Percentiles rank a stretch among this genome's conserved stretches.
Evolutionary conservation across 2,888 invertebrate genomes (phyloP).

Genomic region (Lasioglossum leucozonium): DNA sequence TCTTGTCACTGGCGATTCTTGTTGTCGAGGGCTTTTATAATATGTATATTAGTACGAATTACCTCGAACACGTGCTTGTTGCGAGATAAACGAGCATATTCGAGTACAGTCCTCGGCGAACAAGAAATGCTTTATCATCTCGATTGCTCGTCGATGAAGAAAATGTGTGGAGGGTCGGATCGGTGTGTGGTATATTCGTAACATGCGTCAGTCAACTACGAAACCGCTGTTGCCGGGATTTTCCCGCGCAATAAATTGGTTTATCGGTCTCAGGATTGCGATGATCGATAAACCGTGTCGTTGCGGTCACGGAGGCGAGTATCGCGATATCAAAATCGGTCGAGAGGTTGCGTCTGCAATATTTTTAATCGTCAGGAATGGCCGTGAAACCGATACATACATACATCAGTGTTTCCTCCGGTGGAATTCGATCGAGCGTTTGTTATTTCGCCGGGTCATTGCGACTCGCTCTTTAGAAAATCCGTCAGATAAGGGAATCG

Average conservation of each 20-base stretch:
- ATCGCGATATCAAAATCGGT: not conserved
- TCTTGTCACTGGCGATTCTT: not conserved
- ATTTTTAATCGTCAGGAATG: not conserved
- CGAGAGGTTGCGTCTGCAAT: not conserved
- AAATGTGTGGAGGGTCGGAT: not conserved
- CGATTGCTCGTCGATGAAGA: not conserved
- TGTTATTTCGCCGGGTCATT: not conserved
- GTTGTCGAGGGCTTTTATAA: not conserved
- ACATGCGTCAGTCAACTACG: not conserved
- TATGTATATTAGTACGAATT: not conserved
- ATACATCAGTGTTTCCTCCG: not conserved
- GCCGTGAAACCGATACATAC: not conserved
- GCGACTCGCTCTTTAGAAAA: not conserved
- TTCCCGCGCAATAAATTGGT: not conserved
- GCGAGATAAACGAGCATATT: not conserved
- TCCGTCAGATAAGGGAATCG: constrained; percentile 31
- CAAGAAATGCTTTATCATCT: not conserved
- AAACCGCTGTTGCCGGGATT: not conserved
- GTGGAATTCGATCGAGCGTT: constrained; percentile 3
- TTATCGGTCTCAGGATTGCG: not conserved
- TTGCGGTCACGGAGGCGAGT: not conserved
- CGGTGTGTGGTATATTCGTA: not conserved
- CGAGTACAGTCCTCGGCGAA: not conserved
- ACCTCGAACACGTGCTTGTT: not conserved
- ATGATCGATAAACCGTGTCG: not conserved